Percentiles rank a stretch among this genome's conserved stretches.
These are phyloP conservation scores for Pseudococcus jackbeardsleyi DNA, from an alignment of 2,888 invertebrate genomes.

Conservation along the genomic window DNA sequence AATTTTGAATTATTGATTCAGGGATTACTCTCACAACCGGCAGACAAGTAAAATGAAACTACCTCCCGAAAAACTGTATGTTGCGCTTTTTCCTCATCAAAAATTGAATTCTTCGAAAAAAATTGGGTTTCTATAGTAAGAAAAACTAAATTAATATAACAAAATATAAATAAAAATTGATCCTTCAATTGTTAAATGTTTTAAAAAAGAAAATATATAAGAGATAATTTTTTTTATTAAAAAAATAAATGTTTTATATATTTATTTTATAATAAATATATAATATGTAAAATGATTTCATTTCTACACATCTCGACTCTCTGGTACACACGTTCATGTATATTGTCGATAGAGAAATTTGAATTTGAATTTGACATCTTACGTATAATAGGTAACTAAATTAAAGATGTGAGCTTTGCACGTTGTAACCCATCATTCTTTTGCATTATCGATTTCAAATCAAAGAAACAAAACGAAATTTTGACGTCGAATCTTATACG, in stretches of 20 bases:
- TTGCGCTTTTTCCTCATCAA: not conserved
- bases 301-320: conserved; percentile 36
- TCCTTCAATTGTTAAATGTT: conserved; percentile 18
- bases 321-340: not conserved
- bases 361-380: conserved; percentile 29
- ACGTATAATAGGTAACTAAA: conserved; percentile 52
- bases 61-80: not conserved
- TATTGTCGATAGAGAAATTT: conserved; percentile 34
- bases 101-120: conserved; percentile 25
- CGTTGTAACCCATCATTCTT: conserved; percentile 46
- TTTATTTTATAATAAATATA: not conserved
- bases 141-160: conserved; percentile 32
- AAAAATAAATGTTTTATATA: not conserved
- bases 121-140: not conserved
- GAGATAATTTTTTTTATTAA: conserved; percentile 10
- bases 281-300: conserved; percentile 21
- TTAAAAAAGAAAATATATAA: conserved; percentile 40
- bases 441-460: conserved; percentile 50
- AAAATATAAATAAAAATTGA: conserved; percentile 52
- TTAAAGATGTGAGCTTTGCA: conserved; percentile 53
- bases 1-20: conserved; percentile 10
- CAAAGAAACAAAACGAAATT: conserved; percentile 4
- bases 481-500: not conserved
- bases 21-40: conserved; percentile 47
- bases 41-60: conserved; percentile 9